phyloP scores from a whole-genome alignment of 2,797 vertebrate species.

The Tangara arthus region DNA sequence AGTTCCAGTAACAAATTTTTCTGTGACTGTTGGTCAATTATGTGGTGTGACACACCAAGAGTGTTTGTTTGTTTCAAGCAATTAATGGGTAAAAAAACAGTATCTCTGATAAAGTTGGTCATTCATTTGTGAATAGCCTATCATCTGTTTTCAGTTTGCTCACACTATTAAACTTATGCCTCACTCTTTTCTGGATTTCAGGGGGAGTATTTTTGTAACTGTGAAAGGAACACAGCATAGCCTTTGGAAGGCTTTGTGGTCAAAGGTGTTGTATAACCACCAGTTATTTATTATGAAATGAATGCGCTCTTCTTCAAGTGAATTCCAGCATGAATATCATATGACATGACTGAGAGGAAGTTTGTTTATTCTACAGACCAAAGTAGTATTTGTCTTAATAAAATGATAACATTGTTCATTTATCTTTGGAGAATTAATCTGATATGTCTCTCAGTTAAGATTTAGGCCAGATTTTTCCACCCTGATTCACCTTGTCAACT shows the following conservation, averaged over 20 bases:
- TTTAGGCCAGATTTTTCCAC: conserved; percentile 1
- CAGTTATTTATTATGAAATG: conserved; percentile 38
- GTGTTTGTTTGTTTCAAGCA: neutral
- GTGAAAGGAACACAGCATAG: neutral
- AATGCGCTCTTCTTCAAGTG: conserved; percentile 30
- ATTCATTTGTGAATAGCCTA: neutral
- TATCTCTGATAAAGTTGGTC: neutral
- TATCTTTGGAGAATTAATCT: conserved; percentile 13
- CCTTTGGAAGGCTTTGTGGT: neutral
- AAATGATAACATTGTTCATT: conserved; percentile 46
- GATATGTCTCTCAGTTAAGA: neutral
- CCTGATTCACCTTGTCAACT: neutral
- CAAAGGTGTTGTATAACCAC: conserved; percentile 48
- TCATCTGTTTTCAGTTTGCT: conserved; percentile 5
- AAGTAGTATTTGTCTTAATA: conserved; percentile 47
- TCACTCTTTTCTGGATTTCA: neutral
- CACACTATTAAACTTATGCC: neutral
- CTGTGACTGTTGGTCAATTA: neutral
- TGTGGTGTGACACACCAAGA: neutral
- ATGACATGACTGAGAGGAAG: conserved; percentile 24
- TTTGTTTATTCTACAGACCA: conserved; percentile 35
- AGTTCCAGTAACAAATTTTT: neutral
- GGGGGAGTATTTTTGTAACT: neutral
- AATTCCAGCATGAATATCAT: conserved; percentile 46
- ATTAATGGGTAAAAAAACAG: neutral